Evolutionary conservation across 2,797 vertebrate genomes (phyloP).

Genomic region (Pipistrellus pipistrellus): DNA sequence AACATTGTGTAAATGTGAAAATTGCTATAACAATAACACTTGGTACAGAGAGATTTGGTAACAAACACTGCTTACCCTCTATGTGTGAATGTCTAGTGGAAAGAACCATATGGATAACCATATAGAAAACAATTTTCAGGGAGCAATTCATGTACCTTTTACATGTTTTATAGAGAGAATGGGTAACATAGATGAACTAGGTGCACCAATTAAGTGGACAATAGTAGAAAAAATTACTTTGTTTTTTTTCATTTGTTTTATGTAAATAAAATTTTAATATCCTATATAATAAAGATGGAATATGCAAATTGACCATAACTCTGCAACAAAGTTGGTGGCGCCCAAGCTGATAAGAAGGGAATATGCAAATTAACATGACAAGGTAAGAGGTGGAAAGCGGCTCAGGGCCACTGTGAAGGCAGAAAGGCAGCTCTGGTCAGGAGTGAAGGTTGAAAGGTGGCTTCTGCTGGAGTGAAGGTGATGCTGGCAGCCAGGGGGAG

Average conservation of each 20-base stretch:
- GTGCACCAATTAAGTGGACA: not conserved
- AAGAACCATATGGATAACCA: not conserved
- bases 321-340: too few species aligned
- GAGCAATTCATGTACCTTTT: not conserved
- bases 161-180: not conserved
- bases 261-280: not conserved
- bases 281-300: too few species aligned
- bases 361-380: too few species aligned
- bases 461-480: too few species aligned
- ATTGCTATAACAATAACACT: not conserved
- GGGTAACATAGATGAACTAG: not conserved
- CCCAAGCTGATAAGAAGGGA: too few species aligned
- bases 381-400: too few species aligned
- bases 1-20: constrained; percentile 16
- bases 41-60: not conserved
- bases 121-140: not conserved
- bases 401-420: too few species aligned
- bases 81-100: not conserved
- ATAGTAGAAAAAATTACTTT: not conserved
- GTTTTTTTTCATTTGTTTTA: not conserved
- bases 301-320: too few species aligned
- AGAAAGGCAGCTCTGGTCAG: too few species aligned
- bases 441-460: too few species aligned
- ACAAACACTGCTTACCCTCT: not conserved
- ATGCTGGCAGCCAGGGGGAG: too few species aligned